Base-by-base conservation (phyloP, 1,140 invertebrate genomes). In the Ruditapes philippinarum region DNA sequence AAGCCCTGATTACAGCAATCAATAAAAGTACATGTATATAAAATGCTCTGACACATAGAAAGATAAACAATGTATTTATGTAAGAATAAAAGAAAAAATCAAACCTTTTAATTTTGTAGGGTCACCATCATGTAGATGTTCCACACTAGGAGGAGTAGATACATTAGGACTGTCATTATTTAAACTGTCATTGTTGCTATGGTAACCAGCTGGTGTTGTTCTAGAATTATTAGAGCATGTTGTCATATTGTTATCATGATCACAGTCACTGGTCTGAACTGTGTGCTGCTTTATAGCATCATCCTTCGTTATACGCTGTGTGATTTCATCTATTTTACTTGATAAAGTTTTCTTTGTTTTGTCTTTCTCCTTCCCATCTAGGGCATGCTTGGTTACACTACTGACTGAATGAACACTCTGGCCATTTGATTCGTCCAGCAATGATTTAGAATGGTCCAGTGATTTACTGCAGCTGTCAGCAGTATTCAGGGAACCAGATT, bases 241-340 rank as follows among this genome's bases (percentile, higher is more conserved):
- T 19, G n/a, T n/a, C 51, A 0, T 79, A 36, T 42, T 25, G 4
- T 1, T n/a, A n/a, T 9, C 73, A 22, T 22, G 28, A 22, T 76
- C 54, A 54, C 45, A 38, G 22, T 54, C 76, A 79, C 1, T 73
- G 11, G 62, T 65, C 31, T 84, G 82, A 36, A 84, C 65, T 22
- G 82, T 84, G 25, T 84, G 82, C 17, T 70, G 82, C 31, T 84
- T 84, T 9, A 70, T 84, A 22, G 82, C 82, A 49, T 88, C 85
- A 80, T 88, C 85, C 51, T 88, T 88, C 28, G 33, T 79, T 11
- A 88, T 88, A 31, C 85, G 76, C 57, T 88, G 70, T 33, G 85
- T 88, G n/a, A 88, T 88, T 51, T 88, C 85, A 60, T 88, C 57
- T 31, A 88, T 88, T 31, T 88, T 88, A 70, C 76, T 88, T 1